Base-by-base conservation (phyloP, 2,113 vertebrate genomes). In the Austrofundulus limnaeus region DNA sequence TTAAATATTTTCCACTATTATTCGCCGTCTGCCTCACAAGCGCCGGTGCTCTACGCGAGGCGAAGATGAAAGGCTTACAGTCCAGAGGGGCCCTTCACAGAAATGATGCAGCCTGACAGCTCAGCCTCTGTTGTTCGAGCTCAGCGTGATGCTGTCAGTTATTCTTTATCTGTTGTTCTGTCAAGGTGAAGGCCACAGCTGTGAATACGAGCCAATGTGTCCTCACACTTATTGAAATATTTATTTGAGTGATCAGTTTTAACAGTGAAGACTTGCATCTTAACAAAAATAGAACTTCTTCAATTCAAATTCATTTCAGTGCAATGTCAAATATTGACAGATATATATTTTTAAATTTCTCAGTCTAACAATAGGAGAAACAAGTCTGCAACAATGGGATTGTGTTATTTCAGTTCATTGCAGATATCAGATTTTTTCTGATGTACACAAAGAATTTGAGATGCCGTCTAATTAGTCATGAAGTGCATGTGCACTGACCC, bases 51-150 rank as follows among this genome's bases (percentile, higher is more conserved):
- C 60, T 42, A 19, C 49, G 47, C 50, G 55, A 73, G 2, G 53
- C 53, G 74, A 16, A 62, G 74, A 89, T 89, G 80, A 89, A 89
- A 89, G 82, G 56, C 66, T 74, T n/a, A 42, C 37, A 11, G 65
- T 73, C 78, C 61, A 13, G 62, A 56, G 63, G 70, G 75, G 16
- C 64, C 49, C 71, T 78, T 51, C 68, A 59, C 66, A 80, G 82
- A 85, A 71, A 17, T 67, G 87, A 86, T 82, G 65, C 47, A 59
- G 57, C 56, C 61, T 87, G 87, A 85, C 85, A 82, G 87, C 80
- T 77, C 76, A 38, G 78, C 77, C 50, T 69, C 66, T 82, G 84
- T 75, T 87, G 74, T 83, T 86, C 48, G 19, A 48, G 62, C 72
- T 68, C n/a, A 47, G 61, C 14, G 39, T 21, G 37, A 75, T 56